These are phyloP conservation scores for Aepyceros melampus DNA, from an alignment of 2,113 vertebrate genomes.

Conservation along the genomic window DNA sequence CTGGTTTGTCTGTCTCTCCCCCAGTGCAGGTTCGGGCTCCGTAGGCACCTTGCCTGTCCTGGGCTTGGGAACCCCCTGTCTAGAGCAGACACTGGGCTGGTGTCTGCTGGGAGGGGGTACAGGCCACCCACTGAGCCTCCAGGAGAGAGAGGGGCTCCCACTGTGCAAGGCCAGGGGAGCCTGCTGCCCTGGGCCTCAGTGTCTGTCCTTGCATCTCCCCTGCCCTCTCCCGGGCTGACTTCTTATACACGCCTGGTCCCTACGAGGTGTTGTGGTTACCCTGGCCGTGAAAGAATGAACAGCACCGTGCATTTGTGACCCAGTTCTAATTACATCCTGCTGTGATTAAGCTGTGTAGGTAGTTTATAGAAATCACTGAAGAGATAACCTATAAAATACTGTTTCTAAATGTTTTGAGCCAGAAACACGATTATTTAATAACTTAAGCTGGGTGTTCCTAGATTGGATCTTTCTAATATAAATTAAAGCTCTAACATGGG, in stretches of 20 bases:
- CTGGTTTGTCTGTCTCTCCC: neutral
- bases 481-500: neutral
- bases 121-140: neutral
- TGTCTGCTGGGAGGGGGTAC: too few relatives aligned
- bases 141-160: neutral
- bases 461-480: neutral
- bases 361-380: neutral
- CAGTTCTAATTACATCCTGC: neutral
- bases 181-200: neutral
- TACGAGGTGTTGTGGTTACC: neutral
- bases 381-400: neutral
- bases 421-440: neutral
- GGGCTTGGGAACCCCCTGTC: neutral
- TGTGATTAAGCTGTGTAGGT: neutral
- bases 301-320: neutral
- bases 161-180: neutral
- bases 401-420: neutral
- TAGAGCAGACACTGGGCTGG: neutral
- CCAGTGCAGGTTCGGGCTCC: neutral
- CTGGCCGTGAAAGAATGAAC: neutral
- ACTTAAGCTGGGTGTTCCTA: neutral
- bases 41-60: neutral
- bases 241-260: neutral
- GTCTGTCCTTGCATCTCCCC: neutral
- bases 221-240: too few relatives aligned